Conservation (phyloP, 2,797 vertebrate species). For the Antennarius maculatus region DNA sequence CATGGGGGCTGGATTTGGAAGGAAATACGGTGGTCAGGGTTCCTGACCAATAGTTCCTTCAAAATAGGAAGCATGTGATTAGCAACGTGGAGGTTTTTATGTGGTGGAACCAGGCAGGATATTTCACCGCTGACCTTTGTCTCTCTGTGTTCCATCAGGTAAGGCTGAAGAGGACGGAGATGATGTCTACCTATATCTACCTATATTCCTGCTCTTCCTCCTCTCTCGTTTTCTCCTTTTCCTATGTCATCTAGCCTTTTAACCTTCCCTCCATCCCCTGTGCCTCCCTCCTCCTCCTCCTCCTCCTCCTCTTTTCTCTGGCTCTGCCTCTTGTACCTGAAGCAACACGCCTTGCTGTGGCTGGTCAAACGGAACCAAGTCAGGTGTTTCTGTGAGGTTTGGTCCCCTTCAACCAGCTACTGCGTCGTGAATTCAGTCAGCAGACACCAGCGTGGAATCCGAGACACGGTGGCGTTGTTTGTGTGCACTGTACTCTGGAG, state of each 20-base stretch:
- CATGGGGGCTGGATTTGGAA: constrained; percentile 52
- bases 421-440: constrained; percentile 87
- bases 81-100: constrained; percentile 39
- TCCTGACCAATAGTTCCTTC: constrained; percentile 42
- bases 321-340: constrained; percentile 63
- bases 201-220: constrained; percentile 3
- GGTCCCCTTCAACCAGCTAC: constrained; percentile 99
- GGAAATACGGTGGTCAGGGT: constrained; percentile 44
- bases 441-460: constrained; percentile 62
- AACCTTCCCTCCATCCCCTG: constrained; percentile 3
- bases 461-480: constrained; percentile 33
- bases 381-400: constrained; percentile 98
- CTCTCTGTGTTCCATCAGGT: constrained; percentile 71
- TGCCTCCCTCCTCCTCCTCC: neutral
- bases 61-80: constrained; percentile 63
- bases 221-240: constrained; percentile 13
- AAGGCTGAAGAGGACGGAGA: constrained; percentile 59
- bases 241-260: neutral
- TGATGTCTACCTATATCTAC: constrained; percentile 14
- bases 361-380: constrained; percentile 99
- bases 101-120: constrained; percentile 6
- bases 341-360: constrained; percentile 94
- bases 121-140: neutral
- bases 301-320: constrained; percentile 24
- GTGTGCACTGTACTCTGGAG: constrained; percentile 31